These are phyloP conservation scores for Aproaerema taeniolella DNA, from an alignment of 2,888 invertebrate genomes.

Conservation along the genomic window DNA sequence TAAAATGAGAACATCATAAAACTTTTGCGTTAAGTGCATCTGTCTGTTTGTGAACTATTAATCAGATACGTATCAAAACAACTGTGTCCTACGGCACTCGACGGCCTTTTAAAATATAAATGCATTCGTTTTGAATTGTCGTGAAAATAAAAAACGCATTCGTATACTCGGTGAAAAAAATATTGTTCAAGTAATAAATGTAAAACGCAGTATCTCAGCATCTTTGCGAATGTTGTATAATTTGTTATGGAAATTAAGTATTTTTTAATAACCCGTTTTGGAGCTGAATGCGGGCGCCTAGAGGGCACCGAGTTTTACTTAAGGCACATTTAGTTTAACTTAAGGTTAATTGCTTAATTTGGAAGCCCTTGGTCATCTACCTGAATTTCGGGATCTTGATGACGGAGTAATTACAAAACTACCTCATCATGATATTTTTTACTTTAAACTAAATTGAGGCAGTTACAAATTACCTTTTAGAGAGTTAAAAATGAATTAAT, in stretches of 20 bases:
- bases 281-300: conserved; percentile 16
- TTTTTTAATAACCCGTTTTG: conserved; percentile 30
- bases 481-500: conserved; percentile 1
- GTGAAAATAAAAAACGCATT: no score
- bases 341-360: conserved; percentile 33
- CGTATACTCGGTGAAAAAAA: no score
- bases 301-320: conserved; percentile 25
- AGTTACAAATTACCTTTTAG: conserved; percentile 3
- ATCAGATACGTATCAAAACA: conserved; percentile 11
- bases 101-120: no score
- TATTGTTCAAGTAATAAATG: conserved; percentile 14
- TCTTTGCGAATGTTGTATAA: conserved; percentile 24
- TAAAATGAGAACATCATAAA: conserved; percentile 7
- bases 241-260: conserved; percentile 35
- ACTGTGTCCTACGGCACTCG: background rate
- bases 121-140: background rate
- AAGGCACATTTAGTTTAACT: conserved; percentile 14
- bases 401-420: conserved; percentile 15
- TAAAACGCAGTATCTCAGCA: conserved; percentile 17
- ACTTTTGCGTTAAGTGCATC: conserved; percentile 5
- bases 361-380: conserved; percentile 10
- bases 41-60: conserved; percentile 12
- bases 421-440: conserved; percentile 9
- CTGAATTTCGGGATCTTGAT: conserved; percentile 15
- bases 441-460: conserved; percentile 1